phyloP scores from a whole-genome alignment of 2,113 vertebrate species.

The Tetrax tetrax region DNA sequence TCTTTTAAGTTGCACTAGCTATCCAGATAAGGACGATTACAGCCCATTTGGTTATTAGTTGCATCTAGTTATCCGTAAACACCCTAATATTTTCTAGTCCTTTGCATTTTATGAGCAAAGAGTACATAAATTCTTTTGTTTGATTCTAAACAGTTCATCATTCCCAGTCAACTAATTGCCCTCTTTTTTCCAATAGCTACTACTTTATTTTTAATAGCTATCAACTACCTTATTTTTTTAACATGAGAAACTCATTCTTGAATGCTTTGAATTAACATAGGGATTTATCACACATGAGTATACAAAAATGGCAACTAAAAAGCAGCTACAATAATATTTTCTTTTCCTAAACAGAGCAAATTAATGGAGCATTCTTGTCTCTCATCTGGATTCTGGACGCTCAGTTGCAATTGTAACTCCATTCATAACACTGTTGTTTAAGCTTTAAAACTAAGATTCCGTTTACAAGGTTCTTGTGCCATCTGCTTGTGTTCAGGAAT shows the following conservation, averaged over 20 bases:
- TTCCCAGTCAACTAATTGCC: background rate
- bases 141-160: background rate
- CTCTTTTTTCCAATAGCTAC: background rate
- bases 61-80: background rate
- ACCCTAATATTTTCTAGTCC: background rate
- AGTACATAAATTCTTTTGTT: background rate
- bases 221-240: background rate
- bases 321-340: background rate
- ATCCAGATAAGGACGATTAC: background rate
- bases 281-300: background rate
- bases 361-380: background rate
- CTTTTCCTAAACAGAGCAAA: background rate
- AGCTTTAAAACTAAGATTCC: background rate
- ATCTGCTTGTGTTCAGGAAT: constrained; percentile 1
- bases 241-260: background rate
- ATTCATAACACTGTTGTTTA: background rate
- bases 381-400: background rate
- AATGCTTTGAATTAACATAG: background rate
- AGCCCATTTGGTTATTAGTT: background rate
- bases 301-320: background rate
- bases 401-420: background rate
- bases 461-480: background rate
- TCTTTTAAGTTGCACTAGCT: background rate
- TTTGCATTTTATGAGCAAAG: background rate
- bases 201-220: background rate